A percentile compares a stretch with the other conserved stretches of the same genome.
These are phyloP conservation scores for Speoplatyrhinus poulsoni DNA, from an alignment of 2,113 vertebrate species.

Conservation along the genomic window DNA sequence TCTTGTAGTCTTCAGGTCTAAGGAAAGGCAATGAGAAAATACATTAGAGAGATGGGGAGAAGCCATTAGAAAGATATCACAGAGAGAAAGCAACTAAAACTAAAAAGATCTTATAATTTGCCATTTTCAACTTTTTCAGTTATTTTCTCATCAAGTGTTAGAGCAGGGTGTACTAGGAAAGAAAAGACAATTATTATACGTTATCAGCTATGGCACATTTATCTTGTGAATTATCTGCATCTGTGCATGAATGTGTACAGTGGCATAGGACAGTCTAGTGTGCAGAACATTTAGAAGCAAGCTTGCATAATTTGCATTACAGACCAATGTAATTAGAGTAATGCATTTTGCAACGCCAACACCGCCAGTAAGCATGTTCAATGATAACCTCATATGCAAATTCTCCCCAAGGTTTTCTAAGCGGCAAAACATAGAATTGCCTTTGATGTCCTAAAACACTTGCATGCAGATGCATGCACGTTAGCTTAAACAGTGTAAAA, in stretches of 20 bases:
- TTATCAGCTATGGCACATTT: conserved; percentile 38
- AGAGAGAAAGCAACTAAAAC: too few relatives aligned
- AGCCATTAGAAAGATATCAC: too few relatives aligned
- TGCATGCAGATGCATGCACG: not conserved
- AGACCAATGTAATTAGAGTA: too few relatives aligned
- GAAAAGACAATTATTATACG: too few relatives aligned
- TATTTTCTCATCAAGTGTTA: too few relatives aligned
- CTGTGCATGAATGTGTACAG: not conserved
- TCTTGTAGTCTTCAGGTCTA: conserved; percentile 77
- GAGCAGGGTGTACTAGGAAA: too few relatives aligned
- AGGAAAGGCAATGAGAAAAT: conserved; percentile 33
- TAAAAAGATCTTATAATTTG: conserved; percentile 9
- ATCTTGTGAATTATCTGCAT: conserved; percentile 29
- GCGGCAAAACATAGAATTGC: conserved; percentile 44
- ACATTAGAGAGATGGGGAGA: not conserved
- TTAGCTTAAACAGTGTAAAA: conserved; percentile 31
- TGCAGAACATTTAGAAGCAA: too few relatives aligned
- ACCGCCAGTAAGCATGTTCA: not conserved
- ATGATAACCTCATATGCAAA: too few relatives aligned
- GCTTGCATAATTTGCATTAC: too few relatives aligned
- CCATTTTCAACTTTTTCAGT: conserved; percentile 13
- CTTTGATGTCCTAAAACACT: conserved; percentile 32
- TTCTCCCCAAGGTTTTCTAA: conserved; percentile 43
- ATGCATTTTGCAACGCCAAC: too few relatives aligned
- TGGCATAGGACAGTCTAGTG: too few relatives aligned